Evolutionary conservation across 1,140 invertebrate genomes (phyloP).

Genomic region (Sitobion miscanthi): DNA sequence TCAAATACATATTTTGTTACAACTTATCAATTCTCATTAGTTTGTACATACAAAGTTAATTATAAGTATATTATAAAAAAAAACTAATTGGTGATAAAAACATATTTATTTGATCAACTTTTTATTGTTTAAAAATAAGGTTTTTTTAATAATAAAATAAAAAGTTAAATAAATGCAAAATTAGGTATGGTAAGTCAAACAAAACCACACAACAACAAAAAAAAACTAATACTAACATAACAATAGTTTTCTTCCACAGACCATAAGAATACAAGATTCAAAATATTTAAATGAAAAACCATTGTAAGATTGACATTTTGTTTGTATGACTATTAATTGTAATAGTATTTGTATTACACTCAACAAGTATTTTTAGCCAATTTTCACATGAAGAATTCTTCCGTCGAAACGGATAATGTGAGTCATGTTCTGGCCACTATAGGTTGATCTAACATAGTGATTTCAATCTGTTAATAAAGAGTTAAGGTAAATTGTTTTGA

Average conservation of each 20-base stretch:
- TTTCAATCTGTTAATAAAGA: constrained; percentile 70
- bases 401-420: constrained; percentile 76
- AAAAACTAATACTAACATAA: constrained; percentile 44
- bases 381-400: constrained; percentile 79
- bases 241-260: constrained; percentile 36
- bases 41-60: constrained; percentile 1
- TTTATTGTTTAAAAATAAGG: constrained; percentile 34
- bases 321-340: not conserved
- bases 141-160: constrained; percentile 24
- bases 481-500: constrained; percentile 59
- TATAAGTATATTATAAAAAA: constrained; percentile 22
- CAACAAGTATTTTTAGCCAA: not conserved
- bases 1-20: not conserved
- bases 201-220: not conserved
- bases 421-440: constrained; percentile 74
- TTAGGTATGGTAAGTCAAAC: constrained; percentile 32
- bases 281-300: not conserved
- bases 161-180: constrained; percentile 51
- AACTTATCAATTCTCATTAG: not conserved
- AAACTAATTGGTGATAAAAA: constrained; percentile 30
- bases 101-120: constrained; percentile 47
- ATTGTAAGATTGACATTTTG: not conserved
- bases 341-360: not conserved
- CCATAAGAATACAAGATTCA: not conserved
- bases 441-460: constrained; percentile 81